phyloP scores from a whole-genome alignment of 2,888 invertebrate species.

The Drosophila anomalata region DNA sequence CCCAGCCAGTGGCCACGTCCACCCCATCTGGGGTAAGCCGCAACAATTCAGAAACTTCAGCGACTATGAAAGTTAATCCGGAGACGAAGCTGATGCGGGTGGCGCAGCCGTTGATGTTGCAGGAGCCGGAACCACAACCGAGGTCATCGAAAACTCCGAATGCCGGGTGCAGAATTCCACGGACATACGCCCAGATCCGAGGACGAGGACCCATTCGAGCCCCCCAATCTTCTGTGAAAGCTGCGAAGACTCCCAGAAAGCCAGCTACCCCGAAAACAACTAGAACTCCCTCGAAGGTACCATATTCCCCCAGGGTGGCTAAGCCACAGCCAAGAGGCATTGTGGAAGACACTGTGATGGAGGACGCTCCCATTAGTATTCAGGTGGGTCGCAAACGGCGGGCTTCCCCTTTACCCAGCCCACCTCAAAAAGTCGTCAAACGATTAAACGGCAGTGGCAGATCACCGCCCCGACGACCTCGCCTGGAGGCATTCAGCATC shows the following conservation, averaged over 20 bases:
- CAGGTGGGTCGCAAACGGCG: neutral
- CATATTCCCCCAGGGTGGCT: neutral
- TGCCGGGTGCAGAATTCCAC: neutral
- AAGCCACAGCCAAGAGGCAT: neutral
- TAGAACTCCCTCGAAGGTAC: neutral
- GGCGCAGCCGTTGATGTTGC: neutral
- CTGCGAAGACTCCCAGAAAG: neutral
- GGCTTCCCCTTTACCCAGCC: neutral
- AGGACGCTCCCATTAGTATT: neutral
- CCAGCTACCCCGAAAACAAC: neutral
- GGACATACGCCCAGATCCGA: neutral
- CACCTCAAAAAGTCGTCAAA: neutral
- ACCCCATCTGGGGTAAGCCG: neutral
- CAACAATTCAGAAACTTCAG: neutral
- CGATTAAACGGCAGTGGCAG: neutral
- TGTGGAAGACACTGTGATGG: neutral
- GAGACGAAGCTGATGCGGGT: neutral
- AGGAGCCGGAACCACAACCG: neutral
- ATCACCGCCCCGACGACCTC: neutral
- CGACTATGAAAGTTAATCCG: neutral
- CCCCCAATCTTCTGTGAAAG: neutral
- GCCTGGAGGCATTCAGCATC: neutral
- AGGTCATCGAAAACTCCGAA: neutral
- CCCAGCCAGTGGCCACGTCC: constrained; percentile 1
- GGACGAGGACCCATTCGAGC: neutral